These are phyloP conservation scores for Trachymyrmex cornetzi DNA, from an alignment of 1,140 invertebrate genomes.

Conservation along the genomic window DNA sequence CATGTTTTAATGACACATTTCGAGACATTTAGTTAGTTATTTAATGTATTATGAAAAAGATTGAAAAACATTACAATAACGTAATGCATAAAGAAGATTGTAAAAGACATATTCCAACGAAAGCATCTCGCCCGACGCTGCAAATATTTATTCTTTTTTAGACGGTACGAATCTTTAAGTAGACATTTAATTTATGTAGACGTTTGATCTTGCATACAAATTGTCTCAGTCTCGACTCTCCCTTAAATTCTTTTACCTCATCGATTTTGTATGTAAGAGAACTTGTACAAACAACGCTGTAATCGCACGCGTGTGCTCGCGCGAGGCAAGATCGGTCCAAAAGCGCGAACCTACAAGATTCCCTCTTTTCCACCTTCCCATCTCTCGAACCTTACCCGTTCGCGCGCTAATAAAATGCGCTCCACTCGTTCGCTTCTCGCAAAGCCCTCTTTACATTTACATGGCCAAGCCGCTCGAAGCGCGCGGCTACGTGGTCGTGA, in stretches of 20 bases:
- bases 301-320: conserved; percentile 73
- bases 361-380: conserved; percentile 42
- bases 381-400: conserved; percentile 37
- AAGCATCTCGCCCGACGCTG: not conserved
- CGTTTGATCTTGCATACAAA: not conserved
- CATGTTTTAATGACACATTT: no score
- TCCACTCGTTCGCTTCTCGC: conserved; percentile 70
- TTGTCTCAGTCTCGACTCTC: not conserved
- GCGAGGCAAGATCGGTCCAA: conserved; percentile 73
- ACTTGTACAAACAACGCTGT: conserved; percentile 68
- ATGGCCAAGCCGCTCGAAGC: conserved; percentile 67
- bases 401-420: conserved; percentile 80
- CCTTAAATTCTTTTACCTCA: conserved; percentile 31
- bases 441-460: conserved; percentile 78
- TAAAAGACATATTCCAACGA: not conserved
- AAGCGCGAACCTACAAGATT: conserved; percentile 77
- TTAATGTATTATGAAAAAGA: no score
- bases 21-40: no score
- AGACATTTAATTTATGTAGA: not conserved
- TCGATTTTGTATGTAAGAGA: conserved; percentile 1
- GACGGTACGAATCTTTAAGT: not conserved
- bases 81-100: not conserved
- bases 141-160: not conserved
- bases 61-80: no score
- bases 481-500: conserved; percentile 66